These are phyloP conservation scores for Phylloscopus whistleri DNA, from an alignment of 2,113 vertebrate genomes.

Conservation along the genomic window DNA sequence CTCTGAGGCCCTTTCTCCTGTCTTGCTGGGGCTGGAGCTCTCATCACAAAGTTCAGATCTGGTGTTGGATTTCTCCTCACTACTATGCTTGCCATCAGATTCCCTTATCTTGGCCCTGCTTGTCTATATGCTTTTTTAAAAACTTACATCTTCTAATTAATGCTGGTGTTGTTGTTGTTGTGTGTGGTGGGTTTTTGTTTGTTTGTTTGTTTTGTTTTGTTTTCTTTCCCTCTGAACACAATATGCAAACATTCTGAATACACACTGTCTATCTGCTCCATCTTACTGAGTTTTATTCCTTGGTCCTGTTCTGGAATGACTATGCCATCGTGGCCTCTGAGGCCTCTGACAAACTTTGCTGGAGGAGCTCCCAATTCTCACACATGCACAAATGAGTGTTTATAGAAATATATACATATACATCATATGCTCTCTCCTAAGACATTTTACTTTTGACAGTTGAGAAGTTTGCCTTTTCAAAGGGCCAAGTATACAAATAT, in stretches of 20 bases:
- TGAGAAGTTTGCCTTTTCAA: neutral
- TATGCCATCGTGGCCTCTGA: neutral
- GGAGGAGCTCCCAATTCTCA: neutral
- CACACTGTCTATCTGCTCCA: neutral
- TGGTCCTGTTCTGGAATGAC: neutral
- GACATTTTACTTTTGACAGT: neutral
- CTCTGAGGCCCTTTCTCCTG: neutral
- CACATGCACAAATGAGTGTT: neutral
- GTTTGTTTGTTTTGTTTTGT: neutral
- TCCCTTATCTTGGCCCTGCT: neutral
- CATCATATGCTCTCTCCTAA: neutral
- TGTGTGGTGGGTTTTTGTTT: neutral
- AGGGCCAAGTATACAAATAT: neutral
- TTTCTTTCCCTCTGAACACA: rapidly evolving
- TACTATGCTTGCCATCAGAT: neutral
- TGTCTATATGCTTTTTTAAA: neutral
- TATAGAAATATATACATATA: neutral
- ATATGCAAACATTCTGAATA: neutral
- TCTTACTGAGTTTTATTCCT: neutral
- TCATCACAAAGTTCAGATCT: neutral
- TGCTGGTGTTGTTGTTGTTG: too few relatives aligned
- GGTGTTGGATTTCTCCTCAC: neutral
- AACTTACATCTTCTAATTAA: neutral
- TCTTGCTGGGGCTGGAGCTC: neutral
- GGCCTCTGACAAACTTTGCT: neutral